phyloP scores from a whole-genome alignment of 1,140 invertebrate genomes.

The Thereuonema tuberculata region DNA sequence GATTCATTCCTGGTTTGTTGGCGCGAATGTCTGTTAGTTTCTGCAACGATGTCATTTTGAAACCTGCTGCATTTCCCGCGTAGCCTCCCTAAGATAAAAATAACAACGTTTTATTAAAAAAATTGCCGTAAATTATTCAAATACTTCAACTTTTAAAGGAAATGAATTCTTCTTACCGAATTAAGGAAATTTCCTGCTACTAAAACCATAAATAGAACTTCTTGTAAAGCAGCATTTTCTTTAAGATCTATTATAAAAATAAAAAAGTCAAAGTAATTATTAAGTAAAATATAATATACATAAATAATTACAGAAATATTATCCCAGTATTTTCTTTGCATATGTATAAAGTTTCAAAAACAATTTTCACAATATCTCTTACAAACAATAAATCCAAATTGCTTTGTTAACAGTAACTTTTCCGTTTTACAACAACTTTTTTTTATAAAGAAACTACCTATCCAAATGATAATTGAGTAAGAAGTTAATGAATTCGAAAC shows the following conservation, averaged over 20 bases:
- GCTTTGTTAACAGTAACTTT: not conserved
- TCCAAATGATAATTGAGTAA: too few species aligned
- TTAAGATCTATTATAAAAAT: constrained; percentile 45
- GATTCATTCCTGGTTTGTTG: constrained; percentile 92
- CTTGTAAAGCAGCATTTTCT: constrained; percentile 59
- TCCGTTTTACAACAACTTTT: not conserved
- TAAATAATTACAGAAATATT: too few species aligned
- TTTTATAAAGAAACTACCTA: too few species aligned
- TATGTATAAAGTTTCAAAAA: too few species aligned
- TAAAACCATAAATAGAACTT: constrained; percentile 82
- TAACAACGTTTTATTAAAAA: not conserved
- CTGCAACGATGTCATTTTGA: constrained; percentile 84
- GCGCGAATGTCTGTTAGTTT: constrained; percentile 90
- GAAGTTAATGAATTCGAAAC: too few species aligned
- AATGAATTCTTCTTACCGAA: constrained; percentile 44
- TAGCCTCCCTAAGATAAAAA: constrained; percentile 63
- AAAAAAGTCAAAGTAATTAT: too few species aligned
- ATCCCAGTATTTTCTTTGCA: too few species aligned
- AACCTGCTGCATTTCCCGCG: constrained; percentile 91
- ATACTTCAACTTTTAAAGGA: not conserved
- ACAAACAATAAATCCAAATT: too few species aligned
- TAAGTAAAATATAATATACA: too few species aligned
- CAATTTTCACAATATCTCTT: too few species aligned
- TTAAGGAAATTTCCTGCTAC: constrained; percentile 91
- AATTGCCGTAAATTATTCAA: not conserved